A percentile compares a stretch with the other conserved stretches of the same genome.
Conservation (phyloP, 2,888 invertebrate species). For the Amphimallon solstitiale region DNA sequence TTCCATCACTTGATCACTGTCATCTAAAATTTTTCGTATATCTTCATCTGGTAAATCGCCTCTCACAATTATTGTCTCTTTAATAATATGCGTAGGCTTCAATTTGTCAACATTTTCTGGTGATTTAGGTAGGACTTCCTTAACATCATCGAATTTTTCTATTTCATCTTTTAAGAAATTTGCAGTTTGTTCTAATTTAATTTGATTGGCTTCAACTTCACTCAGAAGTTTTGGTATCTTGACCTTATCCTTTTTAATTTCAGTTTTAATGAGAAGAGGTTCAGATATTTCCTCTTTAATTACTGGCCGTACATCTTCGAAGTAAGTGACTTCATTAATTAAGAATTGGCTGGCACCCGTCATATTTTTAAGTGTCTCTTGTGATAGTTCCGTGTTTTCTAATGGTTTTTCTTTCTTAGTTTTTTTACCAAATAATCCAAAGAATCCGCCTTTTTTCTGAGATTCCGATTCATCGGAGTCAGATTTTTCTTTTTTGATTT, state of each 20-base stretch:
- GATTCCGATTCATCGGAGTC: slow-evolving; percentile 38
- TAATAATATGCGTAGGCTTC: slow-evolving; percentile 13
- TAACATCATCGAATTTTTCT: slow-evolving; percentile 41
- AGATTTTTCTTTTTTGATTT: slow-evolving; percentile 20
- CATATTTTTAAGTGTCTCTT: slow-evolving; percentile 16
- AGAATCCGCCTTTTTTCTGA: slow-evolving; percentile 45
- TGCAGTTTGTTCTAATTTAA: slow-evolving; percentile 15
- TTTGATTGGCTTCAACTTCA: background rate
- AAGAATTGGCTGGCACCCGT: slow-evolving; percentile 41
- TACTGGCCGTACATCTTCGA: slow-evolving; percentile 42
- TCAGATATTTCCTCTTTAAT: slow-evolving; percentile 13
- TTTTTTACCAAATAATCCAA: slow-evolving; percentile 47
- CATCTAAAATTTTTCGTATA: slow-evolving; percentile 22
- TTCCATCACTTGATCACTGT: slow-evolving; percentile 5
- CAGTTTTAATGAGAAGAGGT: slow-evolving; percentile 1
- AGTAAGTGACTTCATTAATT: slow-evolving; percentile 42
- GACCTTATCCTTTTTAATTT: background rate
- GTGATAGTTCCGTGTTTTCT: slow-evolving; percentile 22
- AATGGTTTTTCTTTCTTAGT: slow-evolving; percentile 39
- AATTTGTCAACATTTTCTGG: background rate
- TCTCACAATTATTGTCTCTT: slow-evolving; percentile 20
- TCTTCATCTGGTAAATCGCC: slow-evolving; percentile 8
- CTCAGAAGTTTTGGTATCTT: background rate
- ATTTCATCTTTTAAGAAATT: slow-evolving; percentile 44
- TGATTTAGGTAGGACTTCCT: slow-evolving; percentile 19